These are phyloP conservation scores for Prosopocoilus inquinatus DNA, from an alignment of 2,888 invertebrate species.

Conservation along the genomic window DNA sequence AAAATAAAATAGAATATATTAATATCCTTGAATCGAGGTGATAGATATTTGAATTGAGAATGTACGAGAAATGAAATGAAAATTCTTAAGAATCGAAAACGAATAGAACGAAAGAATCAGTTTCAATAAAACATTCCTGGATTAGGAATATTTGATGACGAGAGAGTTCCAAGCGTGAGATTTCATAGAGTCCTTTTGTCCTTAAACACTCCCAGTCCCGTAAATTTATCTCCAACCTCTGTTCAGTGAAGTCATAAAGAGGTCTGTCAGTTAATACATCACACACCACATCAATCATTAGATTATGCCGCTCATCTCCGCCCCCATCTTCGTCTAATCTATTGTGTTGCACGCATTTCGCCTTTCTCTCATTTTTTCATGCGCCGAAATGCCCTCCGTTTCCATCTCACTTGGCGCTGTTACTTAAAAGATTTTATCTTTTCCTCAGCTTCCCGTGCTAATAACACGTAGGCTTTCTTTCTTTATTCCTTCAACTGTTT, in stretches of 20 bases:
- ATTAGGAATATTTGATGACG: too few relatives aligned
- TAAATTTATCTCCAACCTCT: constrained; percentile 15
- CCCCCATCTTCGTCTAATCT: constrained; percentile 13
- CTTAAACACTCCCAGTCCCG: constrained; percentile 13
- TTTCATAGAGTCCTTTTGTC: constrained; percentile 8
- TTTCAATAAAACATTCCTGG: too few relatives aligned
- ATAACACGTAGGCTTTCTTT: constrained; percentile 11
- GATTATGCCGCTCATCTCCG: constrained; percentile 29
- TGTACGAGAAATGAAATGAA: too few relatives aligned
- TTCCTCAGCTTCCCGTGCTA: constrained; percentile 13
- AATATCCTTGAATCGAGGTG: too few relatives aligned
- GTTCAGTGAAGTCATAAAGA: constrained; percentile 27
- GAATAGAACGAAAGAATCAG: too few relatives aligned
- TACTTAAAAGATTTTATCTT: constrained; percentile 17
- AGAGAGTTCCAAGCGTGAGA: not conserved
- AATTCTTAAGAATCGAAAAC: too few relatives aligned
- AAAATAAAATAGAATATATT: too few relatives aligned
- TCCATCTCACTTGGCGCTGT: not conserved
- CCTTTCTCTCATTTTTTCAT: not conserved
- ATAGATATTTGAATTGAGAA: too few relatives aligned
- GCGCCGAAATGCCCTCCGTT: not conserved
- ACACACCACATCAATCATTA: constrained; percentile 34
- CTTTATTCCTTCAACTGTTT: constrained; percentile 14
- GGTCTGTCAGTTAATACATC: constrained; percentile 30
- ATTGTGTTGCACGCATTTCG: constrained; percentile 1